Evolutionary conservation across 2,113 vertebrate species (phyloP), one percentile per base, ranked within the genome.

Genomic region (Desmodus rotundus): DNA sequence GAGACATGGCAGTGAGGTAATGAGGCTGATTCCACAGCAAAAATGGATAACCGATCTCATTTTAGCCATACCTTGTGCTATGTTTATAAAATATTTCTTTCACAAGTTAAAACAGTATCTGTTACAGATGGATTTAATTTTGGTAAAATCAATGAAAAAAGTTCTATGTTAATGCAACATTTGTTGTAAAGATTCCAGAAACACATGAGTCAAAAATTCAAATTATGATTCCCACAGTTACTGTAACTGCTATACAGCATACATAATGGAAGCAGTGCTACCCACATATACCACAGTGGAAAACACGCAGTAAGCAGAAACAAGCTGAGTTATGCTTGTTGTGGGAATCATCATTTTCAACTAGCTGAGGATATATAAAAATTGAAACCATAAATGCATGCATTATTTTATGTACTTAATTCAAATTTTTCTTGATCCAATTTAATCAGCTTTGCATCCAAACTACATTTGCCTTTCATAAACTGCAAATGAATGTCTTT

Each of bases 201-300:
- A 96, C 47, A 72, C 56, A 87, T 20, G 28, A 96, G 87, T 97
- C 96, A 92, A 91, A 95, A 93, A 92, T 95, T 74, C 77, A 90
- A 95, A 96, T 90, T 94, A 97, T n/a, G 76, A 95, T 85, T 97
- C 97, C 97, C 97, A 92, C 72, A 94, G 94, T 90, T 91, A 95
- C 85, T 86, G 93, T 97, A 97, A 97, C 91, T 76, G 93, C 81
- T 73, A 50, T 50, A 87, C 47, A 81, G 86, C 92, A 95, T 94
- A 96, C 94, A 95, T 95, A 92, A 96, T 88, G 93, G 84, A 80
- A 95, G 95, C 83, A 82, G 90, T 26, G 90, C 67, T 91, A 95
- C 54, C 89, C 67, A 82, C 77, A 80, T 70, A 65, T 10, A 73
- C 87, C 36, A 70, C 4, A 67, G 73, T 50, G 45, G 89, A 85